A percentile compares a stretch with the other conserved stretches of the same genome.
phyloP scores from a whole-genome alignment of 2,888 invertebrate species.

The Chalcis sispes region DNA sequence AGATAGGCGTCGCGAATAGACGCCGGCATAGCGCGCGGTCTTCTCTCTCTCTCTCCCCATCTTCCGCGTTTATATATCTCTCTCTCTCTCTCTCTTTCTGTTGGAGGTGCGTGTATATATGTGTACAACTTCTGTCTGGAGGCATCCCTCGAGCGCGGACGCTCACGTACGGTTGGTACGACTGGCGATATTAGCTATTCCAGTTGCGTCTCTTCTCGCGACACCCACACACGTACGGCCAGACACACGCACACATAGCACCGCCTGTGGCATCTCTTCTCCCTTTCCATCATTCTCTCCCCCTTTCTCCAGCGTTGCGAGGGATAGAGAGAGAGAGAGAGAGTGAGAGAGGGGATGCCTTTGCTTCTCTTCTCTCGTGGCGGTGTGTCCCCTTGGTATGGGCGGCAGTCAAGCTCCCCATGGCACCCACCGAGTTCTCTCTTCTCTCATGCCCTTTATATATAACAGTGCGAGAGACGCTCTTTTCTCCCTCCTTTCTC shows the following conservation, averaged over 20 bases:
- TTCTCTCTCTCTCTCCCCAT: constrained; percentile 15
- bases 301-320: neutral
- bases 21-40: constrained; percentile 14
- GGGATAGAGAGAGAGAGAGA: too few relatives aligned
- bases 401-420: constrained; percentile 6
- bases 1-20: neutral
- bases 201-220: constrained; percentile 63
- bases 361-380: neutral
- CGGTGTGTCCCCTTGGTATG: neutral
- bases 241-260: too few relatives aligned
- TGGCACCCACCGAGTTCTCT: neutral
- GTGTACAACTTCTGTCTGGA: constrained; percentile 12
- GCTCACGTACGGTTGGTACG: constrained; percentile 24
- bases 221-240: constrained; percentile 23
- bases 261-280: constrained; percentile 24
- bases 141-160: constrained; percentile 19
- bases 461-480: too few relatives aligned
- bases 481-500: constrained; percentile 10
- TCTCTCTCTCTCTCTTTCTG: neutral
- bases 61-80: neutral
- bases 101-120: neutral
- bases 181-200: constrained; percentile 68
- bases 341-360: too few relatives aligned
- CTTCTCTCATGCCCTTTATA: neutral
- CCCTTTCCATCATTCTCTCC: neutral